phyloP scores from a whole-genome alignment of 2,797 vertebrate genomes.

The Chromis chromis region DNA sequence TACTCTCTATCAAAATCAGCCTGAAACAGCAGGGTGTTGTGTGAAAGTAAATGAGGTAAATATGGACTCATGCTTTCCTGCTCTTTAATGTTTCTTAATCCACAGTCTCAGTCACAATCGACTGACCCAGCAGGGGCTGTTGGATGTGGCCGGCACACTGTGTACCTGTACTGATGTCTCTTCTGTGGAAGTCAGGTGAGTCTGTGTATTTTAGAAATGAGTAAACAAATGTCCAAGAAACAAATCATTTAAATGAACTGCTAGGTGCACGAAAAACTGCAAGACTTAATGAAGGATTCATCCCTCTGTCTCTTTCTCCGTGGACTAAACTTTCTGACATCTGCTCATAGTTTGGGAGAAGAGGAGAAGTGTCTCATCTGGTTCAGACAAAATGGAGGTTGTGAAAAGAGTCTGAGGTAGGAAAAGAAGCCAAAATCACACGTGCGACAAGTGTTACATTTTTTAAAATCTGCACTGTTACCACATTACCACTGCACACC shows the following conservation, averaged over 20 bases:
- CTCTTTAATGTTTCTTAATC: constrained; percentile 38
- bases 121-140: constrained; percentile 83
- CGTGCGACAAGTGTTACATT: neutral
- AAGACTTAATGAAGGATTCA: neutral
- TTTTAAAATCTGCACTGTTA: neutral
- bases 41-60: no score
- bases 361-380: constrained; percentile 82
- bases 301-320: neutral
- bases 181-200: constrained; percentile 85
- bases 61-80: neutral
- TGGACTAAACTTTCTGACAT: constrained; percentile 11
- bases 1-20: no score
- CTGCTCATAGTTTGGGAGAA: constrained; percentile 81
- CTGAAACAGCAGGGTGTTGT: no score
- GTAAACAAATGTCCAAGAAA: neutral
- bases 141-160: constrained; percentile 81
- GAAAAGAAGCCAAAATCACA: neutral
- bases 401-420: constrained; percentile 86
- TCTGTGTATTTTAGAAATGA: neutral
- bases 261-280: neutral
- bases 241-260: neutral
- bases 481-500: neutral
- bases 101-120: constrained; percentile 87
- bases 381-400: constrained; percentile 66
- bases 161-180: constrained; percentile 64